A percentile compares a stretch with the other conserved stretches of the same genome.
Conservation (phyloP, 2,113 vertebrate species). For the Zosterops hypoxanthus region DNA sequence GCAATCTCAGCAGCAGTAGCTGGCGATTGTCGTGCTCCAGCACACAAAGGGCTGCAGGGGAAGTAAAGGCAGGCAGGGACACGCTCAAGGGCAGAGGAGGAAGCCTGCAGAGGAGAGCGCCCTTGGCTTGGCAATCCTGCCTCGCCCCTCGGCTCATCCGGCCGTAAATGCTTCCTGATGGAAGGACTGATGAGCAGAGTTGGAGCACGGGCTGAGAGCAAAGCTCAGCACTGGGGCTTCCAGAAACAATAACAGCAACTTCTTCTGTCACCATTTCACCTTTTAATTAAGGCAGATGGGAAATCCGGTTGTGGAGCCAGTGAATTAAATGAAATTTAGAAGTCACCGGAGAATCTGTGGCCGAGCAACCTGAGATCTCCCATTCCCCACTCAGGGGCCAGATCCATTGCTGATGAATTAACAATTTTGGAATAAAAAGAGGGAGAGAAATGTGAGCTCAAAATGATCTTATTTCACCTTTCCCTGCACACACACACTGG, state of each 20-base stretch:
- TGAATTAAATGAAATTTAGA: not conserved
- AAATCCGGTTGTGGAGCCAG: not conserved
- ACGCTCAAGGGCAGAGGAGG: not conserved
- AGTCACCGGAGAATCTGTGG: not conserved
- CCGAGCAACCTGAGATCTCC: not conserved
- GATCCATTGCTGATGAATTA: not conserved
- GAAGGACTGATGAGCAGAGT: rapidly evolving
- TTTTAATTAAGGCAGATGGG: not conserved
- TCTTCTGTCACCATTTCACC: not conserved
- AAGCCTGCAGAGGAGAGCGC: not conserved
- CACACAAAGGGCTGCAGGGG: not conserved
- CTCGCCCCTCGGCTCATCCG: not conserved
- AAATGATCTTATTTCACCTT: not conserved
- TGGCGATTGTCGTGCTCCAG: not conserved
- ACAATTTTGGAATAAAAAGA: not conserved
- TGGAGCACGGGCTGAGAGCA: not conserved
- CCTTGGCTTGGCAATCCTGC: not conserved
- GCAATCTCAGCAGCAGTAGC: rapidly evolving
- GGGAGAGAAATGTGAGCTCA: not conserved
- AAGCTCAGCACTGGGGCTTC: not conserved
- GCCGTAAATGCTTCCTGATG: not conserved
- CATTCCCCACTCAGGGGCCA: rapidly evolving
- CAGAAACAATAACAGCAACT: not conserved
- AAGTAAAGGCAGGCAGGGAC: not conserved
- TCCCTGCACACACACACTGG: no score